Conservation (phyloP, 2,797 vertebrate genomes). For the Molothrus ater region DNA sequence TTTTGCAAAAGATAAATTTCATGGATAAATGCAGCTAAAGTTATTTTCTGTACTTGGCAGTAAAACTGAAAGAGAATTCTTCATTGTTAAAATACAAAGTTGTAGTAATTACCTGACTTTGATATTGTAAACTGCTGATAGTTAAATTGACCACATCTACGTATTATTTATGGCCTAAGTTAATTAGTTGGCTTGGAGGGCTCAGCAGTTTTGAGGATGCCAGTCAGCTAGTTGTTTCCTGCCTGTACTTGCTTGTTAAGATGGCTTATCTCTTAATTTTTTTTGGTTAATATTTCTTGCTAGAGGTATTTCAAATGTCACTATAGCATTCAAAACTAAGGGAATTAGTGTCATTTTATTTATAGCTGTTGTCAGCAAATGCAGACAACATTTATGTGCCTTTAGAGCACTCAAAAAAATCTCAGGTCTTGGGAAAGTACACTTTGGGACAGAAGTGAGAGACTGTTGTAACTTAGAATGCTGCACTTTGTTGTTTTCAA, state of each 20-base stretch:
- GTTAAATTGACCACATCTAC: slow-evolving; percentile 24
- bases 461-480: not conserved
- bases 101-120: slow-evolving; percentile 25
- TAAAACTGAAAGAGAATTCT: not conserved
- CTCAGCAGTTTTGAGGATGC: not conserved
- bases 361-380: not conserved
- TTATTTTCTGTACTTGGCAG: not conserved
- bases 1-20: not conserved
- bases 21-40: not conserved
- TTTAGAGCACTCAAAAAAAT: not conserved
- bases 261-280: not conserved
- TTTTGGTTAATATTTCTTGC: not conserved
- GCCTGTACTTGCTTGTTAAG: slow-evolving; percentile 14
- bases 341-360: not conserved
- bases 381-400: not conserved
- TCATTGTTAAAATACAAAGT: not conserved
- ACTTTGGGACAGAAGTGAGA: not conserved
- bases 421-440: not conserved
- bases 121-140: slow-evolving; percentile 43
- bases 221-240: not conserved
- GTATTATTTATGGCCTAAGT: slow-evolving; percentile 31
- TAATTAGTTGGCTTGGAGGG: not conserved
- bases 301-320: not conserved
- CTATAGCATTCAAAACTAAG: not conserved
- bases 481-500: not conserved